These are phyloP conservation scores for Carlito syrichta DNA, from an alignment of 2,113 vertebrate species.

Conservation along the genomic window DNA sequence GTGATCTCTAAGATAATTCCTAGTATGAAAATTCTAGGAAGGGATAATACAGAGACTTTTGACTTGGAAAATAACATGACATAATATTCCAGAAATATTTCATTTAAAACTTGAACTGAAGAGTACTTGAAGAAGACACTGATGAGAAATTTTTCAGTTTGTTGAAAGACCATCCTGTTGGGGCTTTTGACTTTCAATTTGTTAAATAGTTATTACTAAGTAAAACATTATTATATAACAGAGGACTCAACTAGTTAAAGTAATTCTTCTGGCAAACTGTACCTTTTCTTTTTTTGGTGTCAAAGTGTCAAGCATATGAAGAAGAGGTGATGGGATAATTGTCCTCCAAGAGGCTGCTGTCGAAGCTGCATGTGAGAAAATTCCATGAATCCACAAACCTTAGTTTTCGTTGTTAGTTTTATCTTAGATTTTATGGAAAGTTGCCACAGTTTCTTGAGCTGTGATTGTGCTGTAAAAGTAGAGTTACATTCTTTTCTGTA, in stretches of 20 bases:
- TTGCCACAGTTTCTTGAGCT: not conserved
- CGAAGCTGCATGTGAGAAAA: not conserved
- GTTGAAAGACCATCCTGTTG: not conserved
- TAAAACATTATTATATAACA: not conserved
- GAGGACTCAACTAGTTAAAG: not conserved
- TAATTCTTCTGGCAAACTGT: not conserved
- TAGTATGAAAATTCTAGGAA: not conserved
- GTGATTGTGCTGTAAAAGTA: not conserved
- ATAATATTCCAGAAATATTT: not conserved
- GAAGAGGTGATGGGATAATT: not conserved
- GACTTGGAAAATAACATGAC: not conserved
- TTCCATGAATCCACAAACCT: not conserved
- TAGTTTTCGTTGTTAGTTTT: not conserved
- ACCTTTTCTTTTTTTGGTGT: not conserved
- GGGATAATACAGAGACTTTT: not conserved
- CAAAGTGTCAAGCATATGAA: not conserved
- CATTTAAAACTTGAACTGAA: not conserved
- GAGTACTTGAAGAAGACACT: not conserved
- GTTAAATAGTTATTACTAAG: not conserved
- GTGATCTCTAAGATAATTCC: not conserved
- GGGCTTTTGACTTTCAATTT: not conserved
- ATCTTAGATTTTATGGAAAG: no score
- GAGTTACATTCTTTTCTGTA: not conserved
- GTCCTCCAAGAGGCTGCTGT: not conserved
- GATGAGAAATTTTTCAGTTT: not conserved